Evolutionary conservation across 2,888 invertebrate genomes (phyloP).

Genomic region (Laothoe populi): DNA sequence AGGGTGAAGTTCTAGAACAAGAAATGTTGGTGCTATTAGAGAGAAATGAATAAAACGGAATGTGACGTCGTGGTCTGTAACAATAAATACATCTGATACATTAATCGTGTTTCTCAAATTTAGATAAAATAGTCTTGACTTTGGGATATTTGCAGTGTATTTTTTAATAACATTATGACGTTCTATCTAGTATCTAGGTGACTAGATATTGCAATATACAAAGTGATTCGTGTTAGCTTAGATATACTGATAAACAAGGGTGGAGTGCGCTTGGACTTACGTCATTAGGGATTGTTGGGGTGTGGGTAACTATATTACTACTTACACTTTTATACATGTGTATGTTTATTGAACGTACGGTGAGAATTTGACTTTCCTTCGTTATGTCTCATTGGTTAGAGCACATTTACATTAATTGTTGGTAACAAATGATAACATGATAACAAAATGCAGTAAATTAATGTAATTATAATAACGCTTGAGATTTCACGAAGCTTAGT

Average conservation of each 20-base stretch:
- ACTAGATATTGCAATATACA: slow-evolving; percentile 30
- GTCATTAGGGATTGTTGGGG: slow-evolving; percentile 73
- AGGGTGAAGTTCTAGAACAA: too few species aligned
- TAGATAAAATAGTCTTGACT: neutral
- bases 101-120: neutral
- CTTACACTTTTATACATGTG: neutral
- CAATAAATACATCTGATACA: too few species aligned
- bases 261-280: slow-evolving; percentile 64
- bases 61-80: too few species aligned
- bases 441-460: neutral
- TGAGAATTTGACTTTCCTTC: too few species aligned
- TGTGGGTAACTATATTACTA: slow-evolving; percentile 48
- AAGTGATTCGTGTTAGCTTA: slow-evolving; percentile 41
- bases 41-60: too few species aligned
- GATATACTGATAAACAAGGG: slow-evolving; percentile 75
- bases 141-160: neutral
- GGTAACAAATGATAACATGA: too few species aligned
- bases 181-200: neutral
- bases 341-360: neutral
- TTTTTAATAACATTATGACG: neutral
- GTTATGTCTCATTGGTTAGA: neutral
- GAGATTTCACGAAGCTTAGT: neutral
- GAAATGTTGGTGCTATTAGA: too few species aligned
- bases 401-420: too few species aligned
- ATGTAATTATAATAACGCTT: neutral